A percentile compares a stretch with the other conserved stretches of the same genome.
Evolutionary conservation across 2,113 vertebrate species (phyloP).

Genomic region (Sakesphorus luctuosus): DNA sequence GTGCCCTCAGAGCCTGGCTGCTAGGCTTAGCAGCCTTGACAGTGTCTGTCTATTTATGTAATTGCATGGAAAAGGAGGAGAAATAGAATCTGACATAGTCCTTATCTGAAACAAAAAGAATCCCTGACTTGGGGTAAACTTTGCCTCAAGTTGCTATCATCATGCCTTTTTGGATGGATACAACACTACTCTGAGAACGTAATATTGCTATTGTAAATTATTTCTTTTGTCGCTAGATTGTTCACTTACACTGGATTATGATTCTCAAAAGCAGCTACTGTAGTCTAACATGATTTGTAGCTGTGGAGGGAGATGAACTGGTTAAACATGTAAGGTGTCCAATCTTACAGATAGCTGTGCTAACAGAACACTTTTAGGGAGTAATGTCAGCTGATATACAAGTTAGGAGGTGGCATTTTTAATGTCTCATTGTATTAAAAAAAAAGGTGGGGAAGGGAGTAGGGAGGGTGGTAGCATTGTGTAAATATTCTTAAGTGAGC

Average conservation of each 20-base stretch:
- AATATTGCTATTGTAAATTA: not conserved
- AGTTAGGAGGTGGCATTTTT: conserved; percentile 44
- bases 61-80: conserved; percentile 49
- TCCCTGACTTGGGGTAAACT: conserved; percentile 50
- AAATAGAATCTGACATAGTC: conserved; percentile 53
- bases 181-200: conserved; percentile 1
- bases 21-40: conserved; percentile 57
- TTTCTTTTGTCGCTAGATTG: conserved; percentile 4
- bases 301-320: not conserved
- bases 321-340: not conserved
- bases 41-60: conserved; percentile 66
- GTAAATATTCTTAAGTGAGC: conserved; percentile 45
- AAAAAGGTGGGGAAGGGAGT: rapidly evolving
- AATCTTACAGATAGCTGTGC: not conserved
- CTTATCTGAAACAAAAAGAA: conserved; percentile 51
- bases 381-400: conserved; percentile 34
- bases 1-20: conserved; percentile 42
- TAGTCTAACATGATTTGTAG: not conserved
- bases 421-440: not conserved
- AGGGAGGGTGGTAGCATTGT: not conserved
- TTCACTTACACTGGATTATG: conserved; percentile 8
- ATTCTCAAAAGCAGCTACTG: conserved; percentile 27
- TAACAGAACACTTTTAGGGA: not conserved
- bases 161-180: conserved; percentile 37
- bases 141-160: conserved; percentile 47